These are phyloP conservation scores for Sisyra nigra DNA, from an alignment of 2,888 invertebrate genomes.

Conservation along the genomic window DNA sequence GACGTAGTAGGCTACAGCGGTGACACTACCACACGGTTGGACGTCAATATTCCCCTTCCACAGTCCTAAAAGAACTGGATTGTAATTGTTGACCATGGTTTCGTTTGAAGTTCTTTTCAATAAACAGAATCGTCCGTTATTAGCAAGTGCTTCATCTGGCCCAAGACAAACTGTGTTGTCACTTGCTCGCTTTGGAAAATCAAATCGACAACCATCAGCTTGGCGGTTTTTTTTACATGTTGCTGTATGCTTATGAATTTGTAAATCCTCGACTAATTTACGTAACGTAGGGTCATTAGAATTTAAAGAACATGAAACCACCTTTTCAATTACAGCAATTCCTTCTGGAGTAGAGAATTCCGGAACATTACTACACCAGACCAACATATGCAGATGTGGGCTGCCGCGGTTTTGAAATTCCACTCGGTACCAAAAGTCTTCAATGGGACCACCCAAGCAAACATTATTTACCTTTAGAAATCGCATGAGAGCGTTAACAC, in stretches of 20 bases:
- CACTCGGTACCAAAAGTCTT: conserved; percentile 10
- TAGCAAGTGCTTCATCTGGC: conserved; percentile 17
- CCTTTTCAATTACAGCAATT: background rate
- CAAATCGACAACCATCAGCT: conserved; percentile 14
- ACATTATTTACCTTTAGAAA: background rate
- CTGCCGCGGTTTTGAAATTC: conserved; percentile 15
- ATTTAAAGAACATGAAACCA: background rate
- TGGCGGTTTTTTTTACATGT: conserved; percentile 3
- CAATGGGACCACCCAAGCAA: conserved; percentile 4
- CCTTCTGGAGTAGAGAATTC: background rate
- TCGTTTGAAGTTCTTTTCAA: conserved; percentile 16
- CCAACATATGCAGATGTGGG: conserved; percentile 12
- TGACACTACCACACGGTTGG: conserved; percentile 19
- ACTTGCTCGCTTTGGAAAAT: conserved; percentile 15
- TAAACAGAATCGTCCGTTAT: conserved; percentile 18
- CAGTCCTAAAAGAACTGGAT: too few species aligned
- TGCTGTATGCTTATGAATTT: background rate
- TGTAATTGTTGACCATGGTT: conserved; percentile 15
- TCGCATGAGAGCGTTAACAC: conserved; percentile 11
- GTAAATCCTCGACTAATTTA: background rate
- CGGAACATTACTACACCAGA: background rate
- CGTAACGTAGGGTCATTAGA: background rate
- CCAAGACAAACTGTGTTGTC: conserved; percentile 14
- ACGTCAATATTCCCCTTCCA: conserved; percentile 21
- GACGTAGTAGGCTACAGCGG: conserved; percentile 17